Conservation (phyloP, 2,888 invertebrate species). For the Proisotoma minuta region DNA sequence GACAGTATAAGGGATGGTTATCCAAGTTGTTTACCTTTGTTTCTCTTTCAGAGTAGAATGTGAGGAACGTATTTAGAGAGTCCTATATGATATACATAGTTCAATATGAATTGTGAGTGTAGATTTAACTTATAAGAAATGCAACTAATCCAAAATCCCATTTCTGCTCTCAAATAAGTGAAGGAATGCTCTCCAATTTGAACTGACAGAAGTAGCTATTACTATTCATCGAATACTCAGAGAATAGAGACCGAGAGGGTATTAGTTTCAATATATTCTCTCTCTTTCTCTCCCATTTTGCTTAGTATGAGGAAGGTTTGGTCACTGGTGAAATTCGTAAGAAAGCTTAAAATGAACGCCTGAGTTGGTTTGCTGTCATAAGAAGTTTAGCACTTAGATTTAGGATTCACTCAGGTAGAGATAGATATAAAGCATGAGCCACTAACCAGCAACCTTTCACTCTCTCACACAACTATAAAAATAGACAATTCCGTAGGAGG, state of each 20-base stretch:
- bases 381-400: background rate
- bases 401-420: background rate
- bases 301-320: background rate
- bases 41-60: no score
- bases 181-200: constrained; percentile 1
- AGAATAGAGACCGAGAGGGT: background rate
- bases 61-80: no score
- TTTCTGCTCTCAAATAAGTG: background rate
- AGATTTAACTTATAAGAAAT: no score
- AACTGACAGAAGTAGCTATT: constrained; percentile 13
- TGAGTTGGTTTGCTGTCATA: background rate
- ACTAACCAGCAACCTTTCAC: background rate
- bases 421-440: background rate
- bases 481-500: background rate
- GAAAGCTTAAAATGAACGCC: background rate
- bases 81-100: no score
- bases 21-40: no score
- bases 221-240: constrained; percentile 14
- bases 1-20: no score
- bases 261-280: background rate
- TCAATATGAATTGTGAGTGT: no score
- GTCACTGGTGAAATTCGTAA: background rate
- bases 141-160: background rate
- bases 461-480: background rate
- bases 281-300: background rate